Percentiles rank a stretch among this genome's conserved stretches.
These are phyloP conservation scores for Tenthredo amoena DNA, from an alignment of 2,888 invertebrate species.

Conservation along the genomic window DNA sequence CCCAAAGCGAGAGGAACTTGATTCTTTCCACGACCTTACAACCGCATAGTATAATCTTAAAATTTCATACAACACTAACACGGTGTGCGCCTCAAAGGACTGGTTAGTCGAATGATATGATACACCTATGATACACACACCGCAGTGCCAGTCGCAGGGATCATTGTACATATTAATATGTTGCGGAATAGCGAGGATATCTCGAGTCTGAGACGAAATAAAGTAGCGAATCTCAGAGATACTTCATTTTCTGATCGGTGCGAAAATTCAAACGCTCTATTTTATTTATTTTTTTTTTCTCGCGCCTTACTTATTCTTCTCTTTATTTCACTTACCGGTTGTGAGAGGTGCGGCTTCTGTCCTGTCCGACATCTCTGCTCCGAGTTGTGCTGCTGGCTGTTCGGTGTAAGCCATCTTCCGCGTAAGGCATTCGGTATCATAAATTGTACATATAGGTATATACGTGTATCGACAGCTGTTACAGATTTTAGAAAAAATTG, in stretches of 20 bases:
- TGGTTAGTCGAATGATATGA: neutral
- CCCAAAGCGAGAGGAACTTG: neutral
- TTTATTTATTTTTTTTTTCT: neutral
- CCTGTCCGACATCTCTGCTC: slow-evolving; percentile 53
- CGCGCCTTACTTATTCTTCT: neutral
- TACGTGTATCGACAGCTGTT: neutral
- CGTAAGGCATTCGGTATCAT: neutral
- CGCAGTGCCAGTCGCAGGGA: neutral
- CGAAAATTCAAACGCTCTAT: neutral
- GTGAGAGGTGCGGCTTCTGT: slow-evolving; percentile 57
- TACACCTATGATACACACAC: neutral
- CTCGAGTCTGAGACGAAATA: neutral
- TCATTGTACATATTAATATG: neutral
- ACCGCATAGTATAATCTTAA: neutral
- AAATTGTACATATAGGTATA: neutral
- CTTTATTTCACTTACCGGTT: slow-evolving; percentile 56
- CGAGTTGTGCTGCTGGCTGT: slow-evolving; percentile 52
- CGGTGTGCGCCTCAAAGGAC: neutral
- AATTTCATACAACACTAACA: neutral
- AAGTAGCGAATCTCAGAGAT: neutral
- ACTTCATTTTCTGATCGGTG: neutral
- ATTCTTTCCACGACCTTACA: neutral
- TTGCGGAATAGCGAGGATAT: neutral
- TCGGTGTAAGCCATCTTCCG: neutral
- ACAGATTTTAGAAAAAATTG: slow-evolving; percentile 1